phyloP scores from a whole-genome alignment of 2,113 vertebrate genomes.

The Nerophis ophidion region DNA sequence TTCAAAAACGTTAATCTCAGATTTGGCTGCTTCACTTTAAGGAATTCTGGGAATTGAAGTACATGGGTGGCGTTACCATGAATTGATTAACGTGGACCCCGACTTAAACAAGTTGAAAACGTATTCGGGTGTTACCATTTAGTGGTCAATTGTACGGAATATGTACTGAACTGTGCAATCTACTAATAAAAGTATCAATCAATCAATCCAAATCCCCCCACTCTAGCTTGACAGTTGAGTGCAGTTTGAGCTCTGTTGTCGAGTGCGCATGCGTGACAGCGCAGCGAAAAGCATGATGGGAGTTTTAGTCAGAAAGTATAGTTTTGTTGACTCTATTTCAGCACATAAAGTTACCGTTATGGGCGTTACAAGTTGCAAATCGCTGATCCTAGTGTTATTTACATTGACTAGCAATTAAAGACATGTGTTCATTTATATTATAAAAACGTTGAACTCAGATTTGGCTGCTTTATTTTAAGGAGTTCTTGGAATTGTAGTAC shows the following conservation, averaged over 20 bases:
- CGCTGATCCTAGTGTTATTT: neutral
- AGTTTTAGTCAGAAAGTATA: constrained; percentile 31
- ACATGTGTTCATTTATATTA: neutral
- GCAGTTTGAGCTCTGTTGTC: neutral
- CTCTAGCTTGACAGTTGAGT: no score
- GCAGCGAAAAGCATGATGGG: constrained; percentile 30
- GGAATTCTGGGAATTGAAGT: no score
- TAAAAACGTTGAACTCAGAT: neutral
- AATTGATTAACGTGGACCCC: no score
- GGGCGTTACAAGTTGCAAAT: neutral
- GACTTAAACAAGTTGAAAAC: no score
- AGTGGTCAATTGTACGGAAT: no score
- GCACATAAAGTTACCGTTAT: neutral
- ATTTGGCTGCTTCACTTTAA: no score
- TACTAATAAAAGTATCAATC: no score
- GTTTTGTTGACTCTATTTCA: neutral
- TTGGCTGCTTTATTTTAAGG: neutral
- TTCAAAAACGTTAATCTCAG: no score
- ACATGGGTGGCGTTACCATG: no score
- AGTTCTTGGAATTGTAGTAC: constrained; percentile 56
- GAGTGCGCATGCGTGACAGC: constrained; percentile 32
- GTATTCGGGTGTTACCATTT: no score
- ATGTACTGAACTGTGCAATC: no score
- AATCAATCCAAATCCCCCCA: no score
- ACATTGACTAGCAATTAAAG: neutral